These are phyloP conservation scores for Manis pentadactyla DNA, from an alignment of 2,797 vertebrate genomes.

Conservation along the genomic window DNA sequence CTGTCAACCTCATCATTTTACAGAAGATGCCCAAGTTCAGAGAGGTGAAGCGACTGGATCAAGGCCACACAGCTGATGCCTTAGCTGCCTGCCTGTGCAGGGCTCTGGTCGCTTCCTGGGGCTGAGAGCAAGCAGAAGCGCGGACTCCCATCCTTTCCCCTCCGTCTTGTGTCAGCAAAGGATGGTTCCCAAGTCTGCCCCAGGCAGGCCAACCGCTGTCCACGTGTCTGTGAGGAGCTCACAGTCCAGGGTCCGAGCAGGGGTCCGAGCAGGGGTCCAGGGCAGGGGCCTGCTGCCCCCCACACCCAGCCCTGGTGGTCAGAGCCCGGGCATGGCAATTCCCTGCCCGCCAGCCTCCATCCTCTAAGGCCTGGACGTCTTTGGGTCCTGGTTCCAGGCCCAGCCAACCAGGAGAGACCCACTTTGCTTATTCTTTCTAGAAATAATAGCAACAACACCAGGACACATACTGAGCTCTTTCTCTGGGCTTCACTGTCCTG, in stretches of 20 bases:
- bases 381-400: neutral
- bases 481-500: neutral
- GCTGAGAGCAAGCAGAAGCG: neutral
- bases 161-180: neutral
- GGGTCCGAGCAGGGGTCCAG: neutral
- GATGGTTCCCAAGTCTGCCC: neutral
- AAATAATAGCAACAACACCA: neutral
- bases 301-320: neutral
- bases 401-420: neutral
- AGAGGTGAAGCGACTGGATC: neutral
- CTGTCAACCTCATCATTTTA: neutral
- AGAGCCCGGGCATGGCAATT: neutral
- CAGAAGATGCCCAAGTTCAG: neutral
- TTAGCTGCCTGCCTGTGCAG: neutral
- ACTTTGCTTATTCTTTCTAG: neutral
- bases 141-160: neutral
- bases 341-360: neutral
- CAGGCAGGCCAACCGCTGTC: neutral
- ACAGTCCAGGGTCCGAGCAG: fast-evolving
- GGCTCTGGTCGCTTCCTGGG: neutral
- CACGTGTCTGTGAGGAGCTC: fast-evolving
- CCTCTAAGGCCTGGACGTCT: neutral
- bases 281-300: neutral
- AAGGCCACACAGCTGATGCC: neutral
- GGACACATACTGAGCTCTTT: neutral